Base-by-base conservation (phyloP, 2,113 vertebrate genomes). In the Colaptes auratus region DNA sequence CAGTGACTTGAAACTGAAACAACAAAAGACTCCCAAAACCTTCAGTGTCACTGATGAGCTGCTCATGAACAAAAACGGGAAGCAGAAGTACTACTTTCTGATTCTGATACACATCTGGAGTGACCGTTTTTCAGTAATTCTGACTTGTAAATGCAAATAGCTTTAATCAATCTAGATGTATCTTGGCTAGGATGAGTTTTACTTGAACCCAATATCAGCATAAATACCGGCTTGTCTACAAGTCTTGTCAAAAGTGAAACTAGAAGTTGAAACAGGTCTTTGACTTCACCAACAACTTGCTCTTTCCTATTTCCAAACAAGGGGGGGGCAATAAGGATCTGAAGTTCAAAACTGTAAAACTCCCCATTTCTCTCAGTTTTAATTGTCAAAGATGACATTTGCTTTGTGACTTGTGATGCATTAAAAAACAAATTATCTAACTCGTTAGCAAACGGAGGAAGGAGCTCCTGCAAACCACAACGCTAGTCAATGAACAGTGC, bases 301-400 rank as follows among this genome's bases (percentile, higher is more conserved):
- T 58, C 56, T 64, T 56, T 20, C 19, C 71, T 67, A 60, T 7
- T 30, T 87, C 7, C 0, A 0, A 95, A 64, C 11, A 31, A 35
- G 7, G 16, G 11, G 11, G 31, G 10, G 19, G 20, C 17, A 84
- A 58, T 17, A 72, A 12, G 3, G 7, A 87, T 23, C n/a, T 36
- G 25, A 78, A 72, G 33, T 23, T 1, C 1, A 72, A 81, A 80
- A 42, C n/a, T 58, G 10, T 13, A 78, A 83, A 64, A 92, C 67
- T n/a, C 5, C 4, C 18, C 1, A 1, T 1, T 69, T 72, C 60
- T 53, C 21, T 67, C 30, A 39, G 21, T 78, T 58, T 0, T 25
- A 83, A 42, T 9, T 12, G 12, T 25, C 55, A 82, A 72, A 56
- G 23, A 74, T 1, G 1, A 74, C 10, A 59, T 21, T 23, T 48